Base-by-base conservation (phyloP, 2,888 invertebrate genomes). In the Agapostemon virescens region DNA sequence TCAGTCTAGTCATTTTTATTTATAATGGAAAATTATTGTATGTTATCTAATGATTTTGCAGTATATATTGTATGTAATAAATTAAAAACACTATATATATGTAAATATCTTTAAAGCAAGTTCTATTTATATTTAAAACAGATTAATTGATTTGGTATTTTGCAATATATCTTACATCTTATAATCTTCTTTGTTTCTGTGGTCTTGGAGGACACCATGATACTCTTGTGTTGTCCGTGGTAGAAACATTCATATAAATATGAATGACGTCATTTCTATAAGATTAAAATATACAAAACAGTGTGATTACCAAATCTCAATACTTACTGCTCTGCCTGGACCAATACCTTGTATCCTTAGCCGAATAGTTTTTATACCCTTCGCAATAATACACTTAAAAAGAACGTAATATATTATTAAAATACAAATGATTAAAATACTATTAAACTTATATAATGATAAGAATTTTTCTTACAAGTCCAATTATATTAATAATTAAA, bases 201-300 rank as follows among this genome's bases (percentile, higher is more conserved):
- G 98, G 95, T 81, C 98, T 94, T 4, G 96, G 96, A 45, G 97
- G 96, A 92, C 95, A 95, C 95, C 96, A 97, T 0, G 97, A 96
- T 7, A 98, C 96, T 73, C 94, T 95, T 0, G 99, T 98, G 88
- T 94, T 95, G 92, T 99, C 99, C n/a, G 98, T 98, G 73, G 99
- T 95, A 9, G 98, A 98, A 26, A 98, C 94, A 85, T 99, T 96
- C 81, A 93, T 81, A 94, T 95, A 76, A 52, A 36, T 13, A 45
- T 55, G 26, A n/a, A 45, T 55, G 78, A 61, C 74, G 15, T 45
- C 40, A 36, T 67, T 63, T 17, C 55, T 69, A 73, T 52, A 76
- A 40, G 69, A 11, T 6, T 11, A 20, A 33, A 6, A 67, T 36
- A 45, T 7, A 42, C 5, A 49, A 36, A 61, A 30, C 42, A 11